Evolutionary conservation across 1,140 invertebrate species (phyloP).

Genomic region (Mycetomoellerius zeteki): DNA sequence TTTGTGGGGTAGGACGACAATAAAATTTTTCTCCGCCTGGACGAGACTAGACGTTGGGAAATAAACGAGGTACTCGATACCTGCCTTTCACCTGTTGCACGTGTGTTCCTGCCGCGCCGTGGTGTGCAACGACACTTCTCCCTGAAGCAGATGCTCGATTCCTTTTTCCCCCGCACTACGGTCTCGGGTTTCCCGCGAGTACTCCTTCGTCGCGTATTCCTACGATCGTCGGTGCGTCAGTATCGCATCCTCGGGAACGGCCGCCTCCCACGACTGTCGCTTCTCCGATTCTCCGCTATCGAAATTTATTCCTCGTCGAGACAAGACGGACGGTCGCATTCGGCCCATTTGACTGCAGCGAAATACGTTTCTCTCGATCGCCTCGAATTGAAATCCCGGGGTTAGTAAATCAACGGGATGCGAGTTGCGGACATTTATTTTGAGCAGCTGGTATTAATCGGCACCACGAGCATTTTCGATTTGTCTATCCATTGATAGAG

Average conservation of each 20-base stretch:
- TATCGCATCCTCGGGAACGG: constrained; percentile 13
- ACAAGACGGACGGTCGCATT: constrained; percentile 46
- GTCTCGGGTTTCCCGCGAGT: neutral
- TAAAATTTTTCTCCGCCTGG: constrained; percentile 56
- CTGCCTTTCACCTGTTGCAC: constrained; percentile 83
- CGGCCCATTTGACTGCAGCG: constrained; percentile 37
- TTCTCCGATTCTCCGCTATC: neutral
- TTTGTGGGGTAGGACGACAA: constrained; percentile 35
- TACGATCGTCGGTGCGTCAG: constrained; percentile 20
- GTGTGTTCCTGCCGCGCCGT: constrained; percentile 53
- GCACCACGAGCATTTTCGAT: constrained; percentile 35
- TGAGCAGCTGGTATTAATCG: constrained; percentile 58
- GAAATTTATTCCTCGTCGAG: constrained; percentile 49
- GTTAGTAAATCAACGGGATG: constrained; percentile 56
- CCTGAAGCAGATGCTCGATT: constrained; percentile 43
- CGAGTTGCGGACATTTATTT: constrained; percentile 59
- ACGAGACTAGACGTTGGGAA: constrained; percentile 53
- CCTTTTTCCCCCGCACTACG: constrained; percentile 21
- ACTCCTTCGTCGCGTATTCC: constrained; percentile 29
- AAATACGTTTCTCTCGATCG: constrained; percentile 54
- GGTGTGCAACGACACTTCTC: constrained; percentile 52
- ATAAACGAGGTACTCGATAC: constrained; percentile 71
- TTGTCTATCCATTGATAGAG: constrained; percentile 19
- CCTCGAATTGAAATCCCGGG: constrained; percentile 53
- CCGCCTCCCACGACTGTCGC: neutral